A percentile compares a stretch with the other conserved stretches of the same genome.
These are phyloP conservation scores for Nemotelus pantherinus DNA, from an alignment of 2,888 invertebrate genomes.

Conservation along the genomic window DNA sequence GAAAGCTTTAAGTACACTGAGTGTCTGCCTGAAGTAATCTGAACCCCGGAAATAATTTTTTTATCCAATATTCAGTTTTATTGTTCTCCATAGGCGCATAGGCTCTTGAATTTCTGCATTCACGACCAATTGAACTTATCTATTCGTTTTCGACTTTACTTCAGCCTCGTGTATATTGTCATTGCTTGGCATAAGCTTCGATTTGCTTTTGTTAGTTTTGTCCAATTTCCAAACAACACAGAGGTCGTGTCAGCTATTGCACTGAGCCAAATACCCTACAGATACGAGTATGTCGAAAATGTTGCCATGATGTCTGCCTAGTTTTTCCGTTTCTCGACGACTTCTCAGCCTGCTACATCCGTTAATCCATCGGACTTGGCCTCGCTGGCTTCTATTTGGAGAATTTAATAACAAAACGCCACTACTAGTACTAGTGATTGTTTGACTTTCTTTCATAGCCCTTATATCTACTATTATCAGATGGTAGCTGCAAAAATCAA, in stretches of 20 bases:
- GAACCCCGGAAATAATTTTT: too few relatives aligned
- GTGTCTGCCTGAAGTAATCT: too few relatives aligned
- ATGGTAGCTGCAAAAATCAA: not conserved
- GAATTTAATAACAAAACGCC: not conserved
- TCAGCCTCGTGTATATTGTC: not conserved
- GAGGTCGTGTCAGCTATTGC: not conserved
- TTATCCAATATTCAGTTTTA: too few relatives aligned
- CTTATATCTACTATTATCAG: constrained; percentile 11
- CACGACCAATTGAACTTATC: too few relatives aligned
- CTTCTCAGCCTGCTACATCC: not conserved
- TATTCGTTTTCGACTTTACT: too few relatives aligned
- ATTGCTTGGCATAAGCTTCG: not conserved
- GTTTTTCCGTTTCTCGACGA: constrained; percentile 5
- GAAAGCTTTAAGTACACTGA: too few relatives aligned
- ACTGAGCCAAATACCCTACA: constrained; percentile 22
- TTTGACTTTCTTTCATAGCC: not conserved
- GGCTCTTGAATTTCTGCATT: too few relatives aligned
- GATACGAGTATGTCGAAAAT: constrained; percentile 12
- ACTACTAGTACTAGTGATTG: constrained; percentile 16
- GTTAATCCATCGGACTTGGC: not conserved
- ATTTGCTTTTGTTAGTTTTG: constrained; percentile 11
- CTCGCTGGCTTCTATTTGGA: not conserved
- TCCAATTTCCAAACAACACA: constrained; percentile 20
- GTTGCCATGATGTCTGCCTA: constrained; percentile 32
- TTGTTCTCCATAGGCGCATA: too few relatives aligned